A percentile compares a stretch with the other conserved stretches of the same genome.
phyloP scores from a whole-genome alignment of 2,888 invertebrate genomes.

The Linnaemya vulpina region DNA sequence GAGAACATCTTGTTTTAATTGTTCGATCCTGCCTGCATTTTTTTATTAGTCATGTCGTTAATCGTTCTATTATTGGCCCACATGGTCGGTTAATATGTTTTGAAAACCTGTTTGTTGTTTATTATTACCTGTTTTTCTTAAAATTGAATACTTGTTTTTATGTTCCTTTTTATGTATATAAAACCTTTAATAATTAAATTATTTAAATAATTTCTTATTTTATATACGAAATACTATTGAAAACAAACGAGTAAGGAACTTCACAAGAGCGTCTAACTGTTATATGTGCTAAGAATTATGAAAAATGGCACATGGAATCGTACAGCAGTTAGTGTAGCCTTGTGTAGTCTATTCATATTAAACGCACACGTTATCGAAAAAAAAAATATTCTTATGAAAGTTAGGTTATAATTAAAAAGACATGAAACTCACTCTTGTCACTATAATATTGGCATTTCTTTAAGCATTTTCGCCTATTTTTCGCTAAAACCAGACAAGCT shows the following conservation, averaged over 20 bases:
- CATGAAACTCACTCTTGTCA: conserved; percentile 31
- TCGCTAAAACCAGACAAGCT: neutral
- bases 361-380: conserved; percentile 56
- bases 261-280: too few species aligned
- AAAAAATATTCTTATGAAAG: neutral
- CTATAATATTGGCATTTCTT: conserved; percentile 63
- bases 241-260: neutral
- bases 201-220: conserved; percentile 55
- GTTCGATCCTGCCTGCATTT: conserved; percentile 2
- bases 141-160: conserved; percentile 5
- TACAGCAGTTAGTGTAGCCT: too few species aligned
- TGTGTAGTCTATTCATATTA: neutral
- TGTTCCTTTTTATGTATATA: conserved; percentile 67
- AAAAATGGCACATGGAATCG: too few species aligned
- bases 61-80: neutral
- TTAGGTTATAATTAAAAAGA: conserved; percentile 31
- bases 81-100: conserved; percentile 33
- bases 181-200: conserved; percentile 40
- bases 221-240: conserved; percentile 10
- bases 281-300: too few species aligned
- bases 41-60: neutral
- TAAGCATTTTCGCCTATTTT: conserved; percentile 57
- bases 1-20: neutral
- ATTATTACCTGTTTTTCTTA: conserved; percentile 24
- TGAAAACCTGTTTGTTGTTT: conserved; percentile 44